Evolutionary conservation across 2,113 vertebrate genomes (phyloP).

Genomic region (Percopsis transmontana): DNA sequence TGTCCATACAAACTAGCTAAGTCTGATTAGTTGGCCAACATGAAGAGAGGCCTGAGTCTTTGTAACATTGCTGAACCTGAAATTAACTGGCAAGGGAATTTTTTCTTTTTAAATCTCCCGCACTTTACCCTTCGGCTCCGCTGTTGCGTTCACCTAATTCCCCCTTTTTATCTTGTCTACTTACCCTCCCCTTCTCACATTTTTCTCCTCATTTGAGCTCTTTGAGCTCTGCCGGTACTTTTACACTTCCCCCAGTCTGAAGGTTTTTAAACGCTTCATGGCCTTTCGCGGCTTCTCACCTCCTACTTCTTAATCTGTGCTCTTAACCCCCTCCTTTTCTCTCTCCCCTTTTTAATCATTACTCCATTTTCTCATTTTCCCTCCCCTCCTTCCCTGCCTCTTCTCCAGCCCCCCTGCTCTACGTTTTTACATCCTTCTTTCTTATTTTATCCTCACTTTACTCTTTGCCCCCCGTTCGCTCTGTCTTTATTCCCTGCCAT

Average conservation of each 20-base stretch:
- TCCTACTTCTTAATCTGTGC: conserved; percentile 17
- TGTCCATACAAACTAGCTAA: conserved; percentile 81
- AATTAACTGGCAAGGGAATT: conserved; percentile 81
- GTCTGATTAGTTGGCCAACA: conserved; percentile 79
- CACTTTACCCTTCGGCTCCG: conserved; percentile 31
- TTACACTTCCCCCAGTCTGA: conserved; percentile 22
- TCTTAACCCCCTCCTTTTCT: conserved; percentile 20
- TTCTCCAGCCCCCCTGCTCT: neutral
- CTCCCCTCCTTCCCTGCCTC: neutral
- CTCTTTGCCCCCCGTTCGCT: conserved; percentile 17
- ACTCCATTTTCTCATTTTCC: neutral
- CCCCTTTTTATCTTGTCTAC: conserved; percentile 70
- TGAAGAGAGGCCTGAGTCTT: conserved; percentile 72
- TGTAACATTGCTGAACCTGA: conserved; percentile 84
- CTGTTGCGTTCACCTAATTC: conserved; percentile 40
- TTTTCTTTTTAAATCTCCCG: conserved; percentile 28
- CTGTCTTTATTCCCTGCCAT: conserved; percentile 10
- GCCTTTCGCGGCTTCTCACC: neutral
- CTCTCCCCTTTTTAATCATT: neutral
- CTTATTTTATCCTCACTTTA: neutral
- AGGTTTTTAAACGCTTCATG: neutral
- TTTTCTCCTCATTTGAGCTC: conserved; percentile 32
- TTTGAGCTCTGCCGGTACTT: conserved; percentile 18
- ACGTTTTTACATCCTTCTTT: neutral
- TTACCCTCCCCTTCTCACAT: conserved; percentile 30